Evolutionary conservation across 2,797 vertebrate species (phyloP), one percentile per base, ranked within the genome.

Genomic region (Carcharodon carcharias): DNA sequence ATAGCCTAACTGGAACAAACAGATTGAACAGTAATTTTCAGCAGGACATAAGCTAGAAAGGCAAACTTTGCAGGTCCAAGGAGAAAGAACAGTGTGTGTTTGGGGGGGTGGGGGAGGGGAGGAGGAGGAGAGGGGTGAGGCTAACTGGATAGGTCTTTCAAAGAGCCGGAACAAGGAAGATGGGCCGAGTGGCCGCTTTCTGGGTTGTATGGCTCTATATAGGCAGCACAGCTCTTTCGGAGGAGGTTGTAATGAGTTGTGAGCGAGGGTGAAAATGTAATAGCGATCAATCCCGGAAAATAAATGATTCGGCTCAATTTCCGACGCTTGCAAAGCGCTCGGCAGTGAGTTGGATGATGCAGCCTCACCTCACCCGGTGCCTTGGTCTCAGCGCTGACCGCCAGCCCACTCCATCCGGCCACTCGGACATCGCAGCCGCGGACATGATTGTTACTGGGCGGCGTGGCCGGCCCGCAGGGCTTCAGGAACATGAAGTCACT

Each of bases 401-500:
- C 97, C 95, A 98, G 98, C 69, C 98, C 97, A 97, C 97, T 98
- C 98, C 98, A 97, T 95, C 97, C 97, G n/a, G 98, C 96, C 69
- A 97, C 97, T 96, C 97, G 97, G 96, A 97, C 98, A 45, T 98
- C 98, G 0, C 98, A 96, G 96, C 97, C 98, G 96, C 98, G 98
- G 96, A 98, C 98, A 4, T 40, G 31, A 16, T 40, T 67, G 69
- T 99, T 99, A 97, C 99, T 99, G 94, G 98, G 97, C 31, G 98
- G 98, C 6, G 98, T 97, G 96, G 97, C 97, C 2, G 98, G 98
- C 97, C 98, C 98, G 98, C 98, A 99, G 96, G 99, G 98, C 97
- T 99, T 99, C 96, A 99, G 97, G 97, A 99, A 99, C 98, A 99
- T 99, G 97, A 99, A 99, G 98, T 99, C 99, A n/a, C 98, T 98